Percentiles rank a stretch among this genome's conserved stretches.
Conservation (phyloP, 1,140 invertebrate species). For the Hyposmocoma kahamanoa region DNA sequence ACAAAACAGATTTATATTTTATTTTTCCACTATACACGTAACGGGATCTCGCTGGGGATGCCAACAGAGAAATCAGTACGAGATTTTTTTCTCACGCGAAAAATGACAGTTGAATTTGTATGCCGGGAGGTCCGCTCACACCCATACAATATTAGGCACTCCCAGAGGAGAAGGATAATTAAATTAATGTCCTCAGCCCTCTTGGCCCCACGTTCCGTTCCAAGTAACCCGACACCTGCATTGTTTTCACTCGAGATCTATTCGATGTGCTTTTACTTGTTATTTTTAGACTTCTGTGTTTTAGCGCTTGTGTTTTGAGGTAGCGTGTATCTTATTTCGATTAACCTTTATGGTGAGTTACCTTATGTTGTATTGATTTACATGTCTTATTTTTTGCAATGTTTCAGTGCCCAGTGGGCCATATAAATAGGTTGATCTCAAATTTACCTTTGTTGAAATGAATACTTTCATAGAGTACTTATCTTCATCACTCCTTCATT, state of each 20-base stretch:
- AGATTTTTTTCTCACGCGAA: constrained; percentile 71
- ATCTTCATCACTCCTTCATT: no score
- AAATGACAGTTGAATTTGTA: constrained; percentile 62
- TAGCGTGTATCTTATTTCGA: no score
- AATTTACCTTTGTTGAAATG: no score
- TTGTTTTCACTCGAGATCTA: constrained; percentile 39
- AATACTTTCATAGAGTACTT: no score
- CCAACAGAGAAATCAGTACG: constrained; percentile 52
- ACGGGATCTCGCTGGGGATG: constrained; percentile 56
- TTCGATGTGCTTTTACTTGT: constrained; percentile 6
- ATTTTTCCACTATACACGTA: constrained; percentile 43
- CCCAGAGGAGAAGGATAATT: constrained; percentile 69
- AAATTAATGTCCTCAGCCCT: constrained; percentile 72
- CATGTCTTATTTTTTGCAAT: no score
- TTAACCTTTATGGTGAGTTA: no score
- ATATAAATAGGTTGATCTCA: no score
- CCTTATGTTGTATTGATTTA: no score
- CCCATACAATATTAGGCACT: constrained; percentile 66
- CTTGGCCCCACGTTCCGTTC: constrained; percentile 44
- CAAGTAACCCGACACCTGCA: constrained; percentile 67
- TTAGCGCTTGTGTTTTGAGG: no score
- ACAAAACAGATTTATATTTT: constrained; percentile 47
- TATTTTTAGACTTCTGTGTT: no score
- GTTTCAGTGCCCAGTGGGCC: no score
- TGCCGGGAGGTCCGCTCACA: constrained; percentile 37